These are phyloP conservation scores for Malacosoma neustria DNA, from an alignment of 2,888 invertebrate genomes.

Conservation along the genomic window DNA sequence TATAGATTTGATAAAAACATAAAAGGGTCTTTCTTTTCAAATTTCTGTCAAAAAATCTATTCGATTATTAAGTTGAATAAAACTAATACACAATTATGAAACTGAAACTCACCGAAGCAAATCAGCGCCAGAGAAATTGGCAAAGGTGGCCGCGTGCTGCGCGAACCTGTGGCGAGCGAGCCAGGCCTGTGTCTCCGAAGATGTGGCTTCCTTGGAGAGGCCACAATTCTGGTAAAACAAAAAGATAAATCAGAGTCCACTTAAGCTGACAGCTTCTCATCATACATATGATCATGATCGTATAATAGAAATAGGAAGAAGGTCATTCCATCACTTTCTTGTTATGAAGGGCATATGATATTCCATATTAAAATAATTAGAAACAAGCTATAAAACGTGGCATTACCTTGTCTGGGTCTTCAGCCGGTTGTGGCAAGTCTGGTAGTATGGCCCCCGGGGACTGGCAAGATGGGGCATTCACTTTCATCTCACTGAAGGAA, in stretches of 20 bases:
- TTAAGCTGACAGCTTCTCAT: no score
- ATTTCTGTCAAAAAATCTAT: no score
- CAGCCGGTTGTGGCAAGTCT: slow-evolving; percentile 61
- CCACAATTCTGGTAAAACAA: slow-evolving; percentile 67
- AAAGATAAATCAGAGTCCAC: no score
- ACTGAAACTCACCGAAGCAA: slow-evolving; percentile 81
- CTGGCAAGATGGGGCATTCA: slow-evolving; percentile 49
- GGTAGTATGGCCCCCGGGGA: slow-evolving; percentile 63
- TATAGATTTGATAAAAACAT: no score
- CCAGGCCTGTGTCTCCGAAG: slow-evolving; percentile 86
- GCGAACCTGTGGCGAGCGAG: slow-evolving; percentile 85
- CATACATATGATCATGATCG: no score
- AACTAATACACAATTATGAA: no score
- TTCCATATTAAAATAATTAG: no score
- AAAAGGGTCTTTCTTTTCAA: no score
- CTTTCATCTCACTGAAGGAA: slow-evolving; percentile 44
- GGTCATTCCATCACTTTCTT: no score
- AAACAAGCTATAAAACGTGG: background rate
- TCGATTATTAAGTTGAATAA: no score
- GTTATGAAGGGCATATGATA: no score
- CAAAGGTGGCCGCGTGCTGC: slow-evolving; percentile 83
- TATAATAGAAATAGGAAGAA: no score
- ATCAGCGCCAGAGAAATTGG: slow-evolving; percentile 92
- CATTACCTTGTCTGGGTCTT: slow-evolving; percentile 82
- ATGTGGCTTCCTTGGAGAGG: slow-evolving; percentile 80